Conservation (phyloP, 2,113 vertebrate species). For the Zosterops borbonicus region DNA sequence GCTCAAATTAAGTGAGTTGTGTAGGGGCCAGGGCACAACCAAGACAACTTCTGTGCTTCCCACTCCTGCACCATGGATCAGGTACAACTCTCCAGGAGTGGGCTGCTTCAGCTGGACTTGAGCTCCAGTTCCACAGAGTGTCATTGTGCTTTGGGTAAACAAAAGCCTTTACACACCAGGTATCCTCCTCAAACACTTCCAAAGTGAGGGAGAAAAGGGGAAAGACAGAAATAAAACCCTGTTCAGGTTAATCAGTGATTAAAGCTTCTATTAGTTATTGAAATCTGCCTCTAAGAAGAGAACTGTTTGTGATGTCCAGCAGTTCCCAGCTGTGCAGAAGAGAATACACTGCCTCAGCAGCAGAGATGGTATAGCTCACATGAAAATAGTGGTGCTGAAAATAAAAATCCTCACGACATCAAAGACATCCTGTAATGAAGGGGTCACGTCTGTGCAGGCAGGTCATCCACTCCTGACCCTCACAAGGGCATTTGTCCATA, state of each 20-base stretch:
- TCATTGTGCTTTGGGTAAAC: background rate
- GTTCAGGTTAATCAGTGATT: constrained; percentile 1
- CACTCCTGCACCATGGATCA: background rate
- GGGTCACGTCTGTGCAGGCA: constrained; percentile 42
- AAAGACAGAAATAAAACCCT: background rate
- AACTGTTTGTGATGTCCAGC: background rate
- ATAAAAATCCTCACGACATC: constrained; percentile 65
- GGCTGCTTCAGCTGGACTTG: background rate
- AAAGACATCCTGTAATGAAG: constrained; percentile 67
- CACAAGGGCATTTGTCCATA: background rate
- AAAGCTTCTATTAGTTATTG: background rate
- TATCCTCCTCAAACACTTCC: background rate
- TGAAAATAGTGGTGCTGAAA: constrained; percentile 65
- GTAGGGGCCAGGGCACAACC: background rate
- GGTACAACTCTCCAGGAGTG: background rate
- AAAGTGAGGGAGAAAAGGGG: background rate
- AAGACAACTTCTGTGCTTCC: background rate
- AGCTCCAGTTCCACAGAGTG: background rate
- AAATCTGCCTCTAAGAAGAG: background rate
- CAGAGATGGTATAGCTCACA: background rate
- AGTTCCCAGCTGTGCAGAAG: background rate
- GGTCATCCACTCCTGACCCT: constrained; percentile 53
- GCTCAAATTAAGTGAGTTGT: background rate
- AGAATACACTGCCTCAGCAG: background rate
- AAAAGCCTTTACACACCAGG: background rate